Base-by-base conservation (phyloP, 2,888 invertebrate species). In the Dione vanillae region DNA sequence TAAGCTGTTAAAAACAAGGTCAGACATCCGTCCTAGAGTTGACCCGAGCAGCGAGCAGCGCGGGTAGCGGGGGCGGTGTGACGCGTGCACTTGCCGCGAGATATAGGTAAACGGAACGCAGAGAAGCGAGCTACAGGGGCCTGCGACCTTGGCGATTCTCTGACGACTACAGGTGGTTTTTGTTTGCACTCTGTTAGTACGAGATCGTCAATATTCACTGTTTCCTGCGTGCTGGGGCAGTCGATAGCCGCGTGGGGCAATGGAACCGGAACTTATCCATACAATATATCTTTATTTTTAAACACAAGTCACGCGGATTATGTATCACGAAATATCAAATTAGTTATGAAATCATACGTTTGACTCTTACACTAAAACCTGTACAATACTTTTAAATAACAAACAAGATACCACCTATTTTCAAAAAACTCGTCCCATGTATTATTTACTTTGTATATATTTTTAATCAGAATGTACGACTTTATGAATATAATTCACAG, bases 111-210 rank as follows among this genome's bases (percentile, higher is more conserved):
- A 87, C 91, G 91, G 90, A 91, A 88, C 92, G 91, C 87, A 78
- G 86, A 88, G 86, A 78, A 85, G 83, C 87, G 84, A 85, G 85
- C 85, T 82, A 85, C 88, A 85, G 88, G 89, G 90, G 89, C 89
- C 87, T 88, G 87, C 86, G 91, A 89, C 91, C 92, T 92, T 92
- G 92, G 85, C 86, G 82, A 88, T 87, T 90, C 88, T 82, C 90
- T 88, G 88, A 88, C 91, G 90, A 88, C 89, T 92, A 91, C 92
- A 92, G 92, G 92, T 92, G 92, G 91, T 91, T 92, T 91, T 93
- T 92, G 88, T 91, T 91, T 89, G 89, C 79, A 79, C 78, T 78
- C 75, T 83, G 82, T 83, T 81, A 78, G 80, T 78, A 84, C 84
- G 83, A 86, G 85, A 89, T 85, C 83, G 83, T 80, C 77, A 80